Percentiles rank a stretch among this genome's conserved stretches.
Evolutionary conservation across 2,797 vertebrate genomes (phyloP).

Genomic region (Molossus molossus): DNA sequence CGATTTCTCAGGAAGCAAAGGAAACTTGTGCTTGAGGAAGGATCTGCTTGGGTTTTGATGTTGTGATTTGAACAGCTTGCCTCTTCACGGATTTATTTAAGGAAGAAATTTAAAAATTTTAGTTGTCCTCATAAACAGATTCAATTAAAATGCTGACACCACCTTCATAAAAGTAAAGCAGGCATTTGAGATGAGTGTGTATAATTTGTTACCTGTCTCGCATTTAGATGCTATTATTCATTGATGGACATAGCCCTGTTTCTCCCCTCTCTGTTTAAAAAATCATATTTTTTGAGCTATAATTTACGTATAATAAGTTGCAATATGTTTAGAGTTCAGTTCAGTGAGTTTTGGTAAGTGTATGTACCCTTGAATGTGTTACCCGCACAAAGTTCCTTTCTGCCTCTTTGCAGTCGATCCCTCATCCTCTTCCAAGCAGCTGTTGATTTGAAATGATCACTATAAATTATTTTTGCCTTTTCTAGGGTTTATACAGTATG

Average conservation of each 20-base stretch:
- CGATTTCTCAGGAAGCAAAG: not conserved
- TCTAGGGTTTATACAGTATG: not conserved
- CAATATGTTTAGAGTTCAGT: not conserved
- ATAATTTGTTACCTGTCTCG: slow-evolving; percentile 24
- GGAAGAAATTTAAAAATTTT: slow-evolving; percentile 57
- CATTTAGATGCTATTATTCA: not conserved
- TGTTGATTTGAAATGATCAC: not conserved
- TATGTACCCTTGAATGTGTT: not conserved
- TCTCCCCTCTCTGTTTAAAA: not conserved
- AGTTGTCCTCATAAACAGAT: slow-evolving; percentile 53
- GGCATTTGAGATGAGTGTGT: slow-evolving; percentile 41
- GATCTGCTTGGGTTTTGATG: not conserved
- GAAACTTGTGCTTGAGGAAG: not conserved
- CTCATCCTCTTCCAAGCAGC: not conserved
- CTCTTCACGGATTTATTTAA: slow-evolving; percentile 51
- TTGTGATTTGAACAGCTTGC: slow-evolving; percentile 20
- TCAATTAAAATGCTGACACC: slow-evolving; percentile 46
- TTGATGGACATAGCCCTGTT: not conserved
- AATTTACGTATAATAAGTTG: not conserved
- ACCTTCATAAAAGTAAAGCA: slow-evolving; percentile 51
- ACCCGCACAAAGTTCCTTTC: not conserved
- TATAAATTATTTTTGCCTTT: not conserved
- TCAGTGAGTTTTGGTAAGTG: not conserved
- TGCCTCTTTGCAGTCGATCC: not conserved
- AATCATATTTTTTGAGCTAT: not conserved